Base-by-base conservation (phyloP, 2,113 vertebrate species). In the Sialia sialis region DNA sequence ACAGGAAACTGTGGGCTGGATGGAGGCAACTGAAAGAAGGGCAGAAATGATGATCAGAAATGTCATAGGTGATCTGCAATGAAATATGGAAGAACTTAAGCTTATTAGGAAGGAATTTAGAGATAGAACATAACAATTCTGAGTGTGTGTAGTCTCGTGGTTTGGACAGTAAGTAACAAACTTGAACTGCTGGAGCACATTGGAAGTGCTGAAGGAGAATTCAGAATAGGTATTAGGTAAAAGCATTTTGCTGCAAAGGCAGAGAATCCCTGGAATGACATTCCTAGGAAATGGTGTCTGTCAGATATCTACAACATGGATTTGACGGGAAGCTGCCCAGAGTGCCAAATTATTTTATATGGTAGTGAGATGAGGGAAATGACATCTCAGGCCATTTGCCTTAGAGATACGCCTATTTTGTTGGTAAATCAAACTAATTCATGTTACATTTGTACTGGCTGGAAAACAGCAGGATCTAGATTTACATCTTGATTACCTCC, bases 401-500 rank as follows among this genome's bases (percentile, higher is more conserved):
- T 38, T 59, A 78, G 69, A 95, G 74, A 18, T 60, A 25, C 51
- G 34, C 43, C 41, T 63, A 4, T 80, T 93, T 87, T 85, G 55
- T 88, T 86, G 34, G 46, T 90, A 90, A 86, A 80, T 86, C 85
- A 92, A 59, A 55, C 63, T 79, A 92, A 84, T 90, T 91, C 79
- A 10, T 75, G 49, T 73, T 85, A 64, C 63, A 56, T 79, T 73
- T 84, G 29, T 74, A 64, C 34, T 46, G 78, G 60, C 27, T 56
- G 63, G 59, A 77, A 91, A 95, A 55, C 32, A 87, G 62, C 62
- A 81, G 75, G 91, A 88, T 90, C 74, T 86, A 74, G 83, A 90
- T 96, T 96, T 95, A 94, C 81, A 90, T 90, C 93, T 93, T 96
- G 94, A 95, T 95, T 95, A 82, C 58, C 54, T 93, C 38, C 74